These are phyloP conservation scores for Papilio glaucus DNA, from an alignment of 1,140 invertebrate genomes.

Conservation along the genomic window DNA sequence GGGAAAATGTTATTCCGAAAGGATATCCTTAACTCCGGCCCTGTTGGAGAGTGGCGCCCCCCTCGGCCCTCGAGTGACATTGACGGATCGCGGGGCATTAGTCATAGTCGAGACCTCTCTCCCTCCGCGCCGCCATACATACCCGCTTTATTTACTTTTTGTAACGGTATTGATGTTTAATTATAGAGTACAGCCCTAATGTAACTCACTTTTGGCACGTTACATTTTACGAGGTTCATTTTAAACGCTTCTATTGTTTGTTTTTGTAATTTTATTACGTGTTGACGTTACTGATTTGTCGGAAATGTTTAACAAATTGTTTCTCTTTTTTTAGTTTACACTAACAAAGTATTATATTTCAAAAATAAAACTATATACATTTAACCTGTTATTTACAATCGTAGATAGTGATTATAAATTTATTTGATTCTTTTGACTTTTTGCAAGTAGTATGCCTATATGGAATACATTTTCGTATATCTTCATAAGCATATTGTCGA, in stretches of 20 bases:
- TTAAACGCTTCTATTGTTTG: constrained; percentile 22
- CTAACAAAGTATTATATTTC: background rate
- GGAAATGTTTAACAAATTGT: background rate
- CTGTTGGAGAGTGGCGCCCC: constrained; percentile 72
- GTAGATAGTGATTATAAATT: constrained; percentile 1
- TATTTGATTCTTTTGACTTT: background rate
- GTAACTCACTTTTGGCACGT: constrained; percentile 68
- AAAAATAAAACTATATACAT: background rate
- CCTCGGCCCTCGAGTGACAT: constrained; percentile 71
- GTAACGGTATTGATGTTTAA: constrained; percentile 83
- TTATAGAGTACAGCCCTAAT: constrained; percentile 77
- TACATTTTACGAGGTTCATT: constrained; percentile 61
- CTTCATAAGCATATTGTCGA: too few relatives aligned
- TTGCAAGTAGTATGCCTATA: too few relatives aligned
- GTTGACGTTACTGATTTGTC: constrained; percentile 33
- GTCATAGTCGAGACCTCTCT: constrained; percentile 79
- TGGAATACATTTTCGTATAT: too few relatives aligned
- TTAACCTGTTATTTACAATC: background rate
- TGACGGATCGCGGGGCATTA: constrained; percentile 78
- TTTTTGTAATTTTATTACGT: constrained; percentile 39
- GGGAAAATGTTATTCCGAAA: constrained; percentile 77
- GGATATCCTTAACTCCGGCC: constrained; percentile 68
- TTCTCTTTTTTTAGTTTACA: background rate
- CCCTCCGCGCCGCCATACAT: constrained; percentile 60
- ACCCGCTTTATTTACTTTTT: constrained; percentile 83